Evolutionary conservation across 2,888 invertebrate species (phyloP).

Genomic region (Dichetophora obliterata): DNA sequence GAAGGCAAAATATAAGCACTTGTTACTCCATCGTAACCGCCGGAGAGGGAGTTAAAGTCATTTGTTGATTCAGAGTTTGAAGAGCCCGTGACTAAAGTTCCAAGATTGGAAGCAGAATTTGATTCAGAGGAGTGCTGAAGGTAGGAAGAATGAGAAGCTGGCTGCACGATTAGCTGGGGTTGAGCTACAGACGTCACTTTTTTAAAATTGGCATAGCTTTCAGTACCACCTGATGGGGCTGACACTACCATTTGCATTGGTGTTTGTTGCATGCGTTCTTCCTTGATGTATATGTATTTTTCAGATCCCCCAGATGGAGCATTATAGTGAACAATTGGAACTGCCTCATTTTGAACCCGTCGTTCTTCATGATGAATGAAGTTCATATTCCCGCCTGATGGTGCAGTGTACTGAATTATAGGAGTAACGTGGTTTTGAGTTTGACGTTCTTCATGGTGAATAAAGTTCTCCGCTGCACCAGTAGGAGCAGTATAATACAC

Average conservation of each 20-base stretch:
- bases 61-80: conserved; percentile 21
- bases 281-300: conserved; percentile 52
- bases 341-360: conserved; percentile 45
- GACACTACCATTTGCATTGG: conserved; percentile 38
- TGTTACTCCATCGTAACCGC: background rate
- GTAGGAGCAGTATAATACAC: conserved; percentile 49
- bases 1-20: conserved; percentile 6
- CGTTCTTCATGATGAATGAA: conserved; percentile 49
- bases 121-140: conserved; percentile 40
- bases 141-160: conserved; percentile 46
- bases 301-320: conserved; percentile 52
- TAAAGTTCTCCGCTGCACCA: conserved; percentile 53
- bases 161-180: conserved; percentile 48
- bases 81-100: conserved; percentile 45
- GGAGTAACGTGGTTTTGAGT: conserved; percentile 54
- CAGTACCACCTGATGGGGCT: conserved; percentile 52
- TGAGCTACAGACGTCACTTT: conserved; percentile 53
- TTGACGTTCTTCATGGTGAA: conserved; percentile 53
- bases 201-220: conserved; percentile 51
- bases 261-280: conserved; percentile 51
- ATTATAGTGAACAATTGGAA: conserved; percentile 48
- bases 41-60: background rate
- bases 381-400: conserved; percentile 46
- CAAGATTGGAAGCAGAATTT: conserved; percentile 44
- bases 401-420: conserved; percentile 45